Evolutionary conservation across 2,797 vertebrate genomes (phyloP).

Genomic region (Coregonus ussuriensis): DNA sequence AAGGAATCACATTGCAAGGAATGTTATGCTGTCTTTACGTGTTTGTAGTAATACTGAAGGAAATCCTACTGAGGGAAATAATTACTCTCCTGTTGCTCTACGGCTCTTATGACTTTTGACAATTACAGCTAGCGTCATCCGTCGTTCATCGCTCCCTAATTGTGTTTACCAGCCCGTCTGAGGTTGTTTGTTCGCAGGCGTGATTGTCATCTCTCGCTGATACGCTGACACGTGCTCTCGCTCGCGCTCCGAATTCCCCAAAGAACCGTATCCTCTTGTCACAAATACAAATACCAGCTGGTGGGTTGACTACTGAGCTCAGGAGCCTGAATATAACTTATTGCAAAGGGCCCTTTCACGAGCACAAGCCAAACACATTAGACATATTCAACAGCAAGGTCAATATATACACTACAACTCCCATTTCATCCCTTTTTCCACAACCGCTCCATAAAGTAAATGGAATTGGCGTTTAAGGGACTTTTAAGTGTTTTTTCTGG

Average conservation of each 20-base stretch:
- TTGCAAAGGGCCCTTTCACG: background rate
- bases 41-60: background rate
- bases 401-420: slow-evolving; percentile 8
- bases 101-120: background rate
- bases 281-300: slow-evolving; percentile 34
- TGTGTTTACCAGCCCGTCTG: no score
- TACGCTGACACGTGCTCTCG: background rate
- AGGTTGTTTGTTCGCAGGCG: no score
- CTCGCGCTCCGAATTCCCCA: slow-evolving; percentile 11
- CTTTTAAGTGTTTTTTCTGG: slow-evolving; percentile 1
- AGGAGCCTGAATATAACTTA: slow-evolving; percentile 10
- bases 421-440: slow-evolving; percentile 2
- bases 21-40: background rate
- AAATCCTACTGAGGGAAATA: background rate
- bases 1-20: background rate
- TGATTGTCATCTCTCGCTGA: no score
- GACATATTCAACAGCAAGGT: background rate
- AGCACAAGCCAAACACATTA: background rate
- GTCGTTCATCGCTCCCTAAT: no score
- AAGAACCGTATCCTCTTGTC: slow-evolving; percentile 11
- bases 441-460: background rate
- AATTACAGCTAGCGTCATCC: no score
- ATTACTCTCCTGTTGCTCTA: slow-evolving; percentile 17
- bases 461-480: background rate
- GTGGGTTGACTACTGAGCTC: slow-evolving; percentile 12